Evolutionary conservation across 2,888 invertebrate species (phyloP).

Genomic region (Sphecodes monilicornis): DNA sequence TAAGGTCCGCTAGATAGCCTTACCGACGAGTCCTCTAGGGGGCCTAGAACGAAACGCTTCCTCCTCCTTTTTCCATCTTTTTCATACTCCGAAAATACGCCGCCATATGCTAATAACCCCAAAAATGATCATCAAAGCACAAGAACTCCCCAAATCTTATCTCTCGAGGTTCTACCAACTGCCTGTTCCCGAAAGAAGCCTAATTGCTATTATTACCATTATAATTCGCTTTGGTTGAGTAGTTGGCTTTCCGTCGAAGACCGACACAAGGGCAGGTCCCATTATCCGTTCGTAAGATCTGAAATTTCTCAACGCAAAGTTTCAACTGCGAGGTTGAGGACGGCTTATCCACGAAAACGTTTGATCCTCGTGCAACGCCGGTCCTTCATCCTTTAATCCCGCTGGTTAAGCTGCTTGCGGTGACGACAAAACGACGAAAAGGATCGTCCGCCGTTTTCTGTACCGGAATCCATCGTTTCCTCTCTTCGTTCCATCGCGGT

Average conservation of each 20-base stretch:
- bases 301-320: constrained; percentile 59
- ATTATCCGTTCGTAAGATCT: constrained; percentile 40
- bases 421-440: constrained; percentile 69
- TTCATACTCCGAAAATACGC: too few relatives aligned
- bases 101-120: too few relatives aligned
- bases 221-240: neutral
- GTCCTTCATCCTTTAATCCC: constrained; percentile 68
- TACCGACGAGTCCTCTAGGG: too few relatives aligned
- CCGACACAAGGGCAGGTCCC: neutral
- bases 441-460: constrained; percentile 42
- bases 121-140: neutral
- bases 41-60: too few relatives aligned
- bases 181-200: neutral
- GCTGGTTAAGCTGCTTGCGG: constrained; percentile 70
- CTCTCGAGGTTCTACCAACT: neutral
- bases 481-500: neutral
- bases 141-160: neutral
- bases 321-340: constrained; percentile 52
- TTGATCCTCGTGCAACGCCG: constrained; percentile 67
- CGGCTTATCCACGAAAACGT: constrained; percentile 69
- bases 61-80: too few relatives aligned
- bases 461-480: constrained; percentile 21
- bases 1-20: too few relatives aligned
- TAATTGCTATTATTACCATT: neutral
- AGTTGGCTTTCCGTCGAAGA: constrained; percentile 13